Conservation (phyloP, 2,888 invertebrate genomes). For the Agonopterix subpropinquella region DNA sequence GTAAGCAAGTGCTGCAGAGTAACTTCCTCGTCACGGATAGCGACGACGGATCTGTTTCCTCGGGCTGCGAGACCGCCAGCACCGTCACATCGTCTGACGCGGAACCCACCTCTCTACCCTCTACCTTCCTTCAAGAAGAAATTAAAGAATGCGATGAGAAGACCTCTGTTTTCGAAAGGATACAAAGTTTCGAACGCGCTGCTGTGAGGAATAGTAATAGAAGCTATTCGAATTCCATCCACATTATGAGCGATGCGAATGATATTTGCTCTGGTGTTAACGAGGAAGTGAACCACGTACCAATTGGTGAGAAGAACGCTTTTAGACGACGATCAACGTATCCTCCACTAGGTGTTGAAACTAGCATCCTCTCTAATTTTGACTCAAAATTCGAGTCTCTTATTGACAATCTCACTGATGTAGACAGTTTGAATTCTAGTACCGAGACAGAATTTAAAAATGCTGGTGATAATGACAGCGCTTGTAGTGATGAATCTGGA, state of each 20-base stretch:
- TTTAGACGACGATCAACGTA: conserved; percentile 63
- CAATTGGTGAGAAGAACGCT: conserved; percentile 64
- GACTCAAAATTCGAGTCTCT: conserved; percentile 61
- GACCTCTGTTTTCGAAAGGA: conserved; percentile 27
- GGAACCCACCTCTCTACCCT: conserved; percentile 68
- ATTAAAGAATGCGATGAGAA: conserved; percentile 51
- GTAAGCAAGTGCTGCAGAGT: conserved; percentile 54
- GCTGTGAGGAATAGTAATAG: conserved; percentile 24
- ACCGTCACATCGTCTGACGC: conserved; percentile 79
- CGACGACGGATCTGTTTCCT: conserved; percentile 86
- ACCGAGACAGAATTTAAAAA: conserved; percentile 67
- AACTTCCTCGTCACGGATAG: conserved; percentile 78
- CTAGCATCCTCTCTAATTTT: conserved; percentile 38
- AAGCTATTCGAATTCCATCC: conserved; percentile 35
- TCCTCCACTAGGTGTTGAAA: conserved; percentile 51
- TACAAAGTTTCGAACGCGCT: conserved; percentile 32
- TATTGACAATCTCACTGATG: conserved; percentile 57
- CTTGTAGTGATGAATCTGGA: conserved; percentile 93
- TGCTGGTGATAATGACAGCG: conserved; percentile 83
- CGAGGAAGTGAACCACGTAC: conserved; percentile 63
- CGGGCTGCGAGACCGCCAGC: conserved; percentile 88
- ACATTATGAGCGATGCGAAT: conserved; percentile 18
- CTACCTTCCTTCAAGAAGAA: conserved; percentile 59
- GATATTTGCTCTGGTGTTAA: conserved; percentile 11
- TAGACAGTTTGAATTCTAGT: conserved; percentile 54